Evolutionary conservation across 2,888 invertebrate species (phyloP), one percentile per base, ranked within the genome.

Genomic region (Baronia brevicornis): DNA sequence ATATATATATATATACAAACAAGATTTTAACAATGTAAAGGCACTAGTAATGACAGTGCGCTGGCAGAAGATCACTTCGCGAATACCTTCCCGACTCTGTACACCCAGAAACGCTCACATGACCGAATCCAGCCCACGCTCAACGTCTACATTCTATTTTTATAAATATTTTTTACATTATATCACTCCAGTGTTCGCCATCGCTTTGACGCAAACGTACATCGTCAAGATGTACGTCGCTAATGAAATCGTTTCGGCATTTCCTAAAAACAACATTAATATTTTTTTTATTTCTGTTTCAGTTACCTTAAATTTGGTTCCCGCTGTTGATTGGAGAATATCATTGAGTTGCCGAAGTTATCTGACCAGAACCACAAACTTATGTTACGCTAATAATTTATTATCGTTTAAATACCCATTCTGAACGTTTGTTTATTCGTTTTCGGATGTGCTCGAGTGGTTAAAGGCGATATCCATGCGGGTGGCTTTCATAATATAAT

Each of bases 381-480:
- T 75, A 80, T 82, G 82, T 72, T 74, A 60, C 54, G 63, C 62
- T 70, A 63, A 58, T 80, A 72, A 74, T 65, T 69, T 54, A 54
- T 48, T 60, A 60, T 64, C 55, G 60, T 73, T 79, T 59, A 70
- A 66, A 33, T 70, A 72, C 78, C 69, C 69, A 80, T 79, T 77
- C 69, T 57, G 71, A 65, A 70, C 63, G 72, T 75, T 67, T 52
- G 69, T 77, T 72, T 66, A 53, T 56, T 54, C 51, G 68, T 62
- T 59, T 65, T 61, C 72, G 75, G 56, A 84, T 84, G 82, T 67
- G 70, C 64, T 65, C 73, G 54, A 67, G 75, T 64, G 78, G 72
- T 75, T 84, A 77, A 82, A 79, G 77, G 54, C 74, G 68, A 65
- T 63, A 69, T 79, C 80, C 68, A 84, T 82, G 84, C 77, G 75